phyloP scores from a whole-genome alignment of 2,797 vertebrate genomes.

The Manis pentadactyla region DNA sequence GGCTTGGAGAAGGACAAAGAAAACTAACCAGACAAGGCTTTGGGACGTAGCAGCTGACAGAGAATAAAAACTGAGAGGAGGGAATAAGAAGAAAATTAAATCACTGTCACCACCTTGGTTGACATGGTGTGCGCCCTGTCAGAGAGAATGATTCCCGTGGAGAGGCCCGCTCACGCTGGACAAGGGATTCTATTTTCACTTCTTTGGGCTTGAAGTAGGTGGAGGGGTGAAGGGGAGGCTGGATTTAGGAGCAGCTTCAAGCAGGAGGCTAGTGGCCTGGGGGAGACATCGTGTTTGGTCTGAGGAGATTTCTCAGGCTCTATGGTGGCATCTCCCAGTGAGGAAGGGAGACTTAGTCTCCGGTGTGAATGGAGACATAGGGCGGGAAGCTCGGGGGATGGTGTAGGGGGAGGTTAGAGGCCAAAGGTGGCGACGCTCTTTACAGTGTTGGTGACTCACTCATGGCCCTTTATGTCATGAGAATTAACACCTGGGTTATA shows the following conservation, averaged over 20 bases:
- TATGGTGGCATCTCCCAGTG: background rate
- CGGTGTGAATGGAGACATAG: background rate
- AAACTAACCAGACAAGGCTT: background rate
- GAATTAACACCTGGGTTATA: constrained; percentile 48
- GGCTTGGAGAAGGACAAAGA: background rate
- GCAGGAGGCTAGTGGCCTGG: background rate
- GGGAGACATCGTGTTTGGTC: background rate
- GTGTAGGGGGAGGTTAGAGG: background rate
- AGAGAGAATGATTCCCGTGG: background rate
- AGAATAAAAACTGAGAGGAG: background rate
- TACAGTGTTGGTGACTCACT: constrained; percentile 30
- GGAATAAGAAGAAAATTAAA: constrained; percentile 1
- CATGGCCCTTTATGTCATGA: constrained; percentile 38
- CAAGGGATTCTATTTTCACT: background rate
- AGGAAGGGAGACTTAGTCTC: background rate
- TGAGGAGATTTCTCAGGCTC: background rate
- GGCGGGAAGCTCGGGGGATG: background rate
- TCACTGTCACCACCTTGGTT: background rate
- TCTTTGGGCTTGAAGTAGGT: no score
- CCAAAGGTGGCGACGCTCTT: constrained; percentile 43
- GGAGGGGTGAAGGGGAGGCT: background rate
- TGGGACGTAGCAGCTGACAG: background rate
- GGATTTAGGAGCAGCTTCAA: background rate
- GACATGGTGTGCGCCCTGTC: background rate
- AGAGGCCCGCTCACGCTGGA: background rate